These are phyloP conservation scores for Xylocampa areola DNA, from an alignment of 2,888 invertebrate genomes.

Conservation along the genomic window DNA sequence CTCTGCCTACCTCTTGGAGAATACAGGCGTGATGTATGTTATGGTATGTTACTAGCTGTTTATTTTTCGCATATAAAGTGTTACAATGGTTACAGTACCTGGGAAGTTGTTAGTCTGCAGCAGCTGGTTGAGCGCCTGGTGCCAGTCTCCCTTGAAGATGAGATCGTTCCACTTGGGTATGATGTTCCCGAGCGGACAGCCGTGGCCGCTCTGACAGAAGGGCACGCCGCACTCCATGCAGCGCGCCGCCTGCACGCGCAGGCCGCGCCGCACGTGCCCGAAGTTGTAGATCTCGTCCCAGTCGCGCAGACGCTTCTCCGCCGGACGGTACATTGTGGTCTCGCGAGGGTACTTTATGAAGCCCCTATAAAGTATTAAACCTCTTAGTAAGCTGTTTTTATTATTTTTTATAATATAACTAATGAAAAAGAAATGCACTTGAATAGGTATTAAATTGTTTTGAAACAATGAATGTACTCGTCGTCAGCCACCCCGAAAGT, in stretches of 20 bases:
- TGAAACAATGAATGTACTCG: too few species aligned
- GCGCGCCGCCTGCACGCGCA: slow-evolving; percentile 96
- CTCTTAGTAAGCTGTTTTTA: too few species aligned
- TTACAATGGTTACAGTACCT: slow-evolving; percentile 10
- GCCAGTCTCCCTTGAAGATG: slow-evolving; percentile 98
- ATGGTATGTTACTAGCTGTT: too few species aligned
- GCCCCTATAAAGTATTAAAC: slow-evolving; percentile 90
- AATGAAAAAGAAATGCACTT: too few species aligned
- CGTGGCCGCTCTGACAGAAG: slow-evolving; percentile 95
- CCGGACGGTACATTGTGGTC: slow-evolving; percentile 95
- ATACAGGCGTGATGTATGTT: too few species aligned
- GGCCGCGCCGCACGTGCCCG: slow-evolving; percentile 95
- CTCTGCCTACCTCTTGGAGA: too few species aligned
- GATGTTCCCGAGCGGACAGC: slow-evolving; percentile 99
- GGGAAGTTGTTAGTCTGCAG: slow-evolving; percentile 99
- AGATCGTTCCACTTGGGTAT: slow-evolving; percentile 99
- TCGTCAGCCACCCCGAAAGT: too few species aligned
- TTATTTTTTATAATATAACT: too few species aligned
- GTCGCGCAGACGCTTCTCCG: slow-evolving; percentile 95
- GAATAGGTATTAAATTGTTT: too few species aligned
- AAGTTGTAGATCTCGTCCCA: slow-evolving; percentile 99
- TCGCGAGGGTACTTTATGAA: slow-evolving; percentile 99
- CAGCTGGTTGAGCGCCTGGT: slow-evolving; percentile 97
- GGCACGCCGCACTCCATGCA: slow-evolving; percentile 99
- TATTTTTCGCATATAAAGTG: too few species aligned